A percentile compares a stretch with the other conserved stretches of the same genome.
phyloP scores from a whole-genome alignment of 2,888 invertebrate genomes.

The Phragmatobia fuliginosa region DNA sequence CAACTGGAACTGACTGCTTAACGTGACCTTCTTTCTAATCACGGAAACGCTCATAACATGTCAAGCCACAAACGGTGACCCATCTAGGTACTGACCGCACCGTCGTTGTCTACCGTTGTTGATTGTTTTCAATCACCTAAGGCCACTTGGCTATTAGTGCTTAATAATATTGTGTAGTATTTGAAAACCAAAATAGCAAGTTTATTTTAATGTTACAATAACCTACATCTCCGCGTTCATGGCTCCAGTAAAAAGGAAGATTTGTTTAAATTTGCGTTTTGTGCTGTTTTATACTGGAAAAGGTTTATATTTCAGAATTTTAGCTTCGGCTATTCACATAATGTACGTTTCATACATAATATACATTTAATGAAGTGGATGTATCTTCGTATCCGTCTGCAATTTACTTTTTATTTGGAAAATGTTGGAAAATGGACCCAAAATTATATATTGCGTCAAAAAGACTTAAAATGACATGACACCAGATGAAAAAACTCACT shows the following conservation, averaged over 20 bases:
- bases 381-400: background rate
- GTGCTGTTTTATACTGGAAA: conserved; percentile 40
- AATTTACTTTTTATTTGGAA: background rate
- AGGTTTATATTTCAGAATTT: conserved; percentile 41
- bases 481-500: no score
- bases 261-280: conserved; percentile 53
- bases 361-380: conserved; percentile 28
- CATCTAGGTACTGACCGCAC: no score
- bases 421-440: no score
- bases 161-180: conserved; percentile 46
- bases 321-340: conserved; percentile 43
- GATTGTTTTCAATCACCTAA: no score
- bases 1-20: no score
- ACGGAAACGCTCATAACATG: no score
- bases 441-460: no score
- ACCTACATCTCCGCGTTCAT: conserved; percentile 56
- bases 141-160: no score
- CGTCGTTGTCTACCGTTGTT: no score
- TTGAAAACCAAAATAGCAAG: conserved; percentile 42
- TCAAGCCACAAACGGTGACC: no score
- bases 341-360: conserved; percentile 36
- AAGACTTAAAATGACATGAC: no score
- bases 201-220: conserved; percentile 54
- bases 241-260: conserved; percentile 54
- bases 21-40: no score